A percentile compares a stretch with the other conserved stretches of the same genome.
Conservation (phyloP, 2,888 invertebrate species). For the Eupithecia dodoneata region DNA sequence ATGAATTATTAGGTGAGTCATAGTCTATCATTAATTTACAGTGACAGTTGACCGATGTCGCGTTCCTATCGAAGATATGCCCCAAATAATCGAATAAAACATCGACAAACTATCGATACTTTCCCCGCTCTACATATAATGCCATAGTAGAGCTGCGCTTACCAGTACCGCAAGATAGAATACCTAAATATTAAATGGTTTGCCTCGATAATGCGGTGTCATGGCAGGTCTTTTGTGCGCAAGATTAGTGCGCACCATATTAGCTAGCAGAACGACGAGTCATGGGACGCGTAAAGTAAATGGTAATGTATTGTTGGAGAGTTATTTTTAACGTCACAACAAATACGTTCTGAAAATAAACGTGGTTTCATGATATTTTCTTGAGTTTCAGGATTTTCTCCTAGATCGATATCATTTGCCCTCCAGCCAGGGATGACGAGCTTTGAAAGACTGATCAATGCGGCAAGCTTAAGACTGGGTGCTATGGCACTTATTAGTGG, state of each 20-base stretch:
- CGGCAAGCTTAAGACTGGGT: no score
- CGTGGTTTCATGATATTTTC: background rate
- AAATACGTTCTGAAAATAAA: conserved; percentile 16
- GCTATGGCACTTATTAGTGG: no score
- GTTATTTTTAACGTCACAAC: conserved; percentile 26
- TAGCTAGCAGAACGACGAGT: conserved; percentile 58
- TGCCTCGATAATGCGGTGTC: conserved; percentile 76
- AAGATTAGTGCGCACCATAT: conserved; percentile 79
- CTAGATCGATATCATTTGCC: no score
- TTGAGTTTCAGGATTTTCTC: background rate
- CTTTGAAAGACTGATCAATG: no score
- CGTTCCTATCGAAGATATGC: background rate
- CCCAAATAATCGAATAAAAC: background rate
- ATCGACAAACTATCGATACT: conserved; percentile 9
- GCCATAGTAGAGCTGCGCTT: conserved; percentile 16
- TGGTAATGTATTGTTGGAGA: conserved; percentile 31
- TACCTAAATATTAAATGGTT: conserved; percentile 83
- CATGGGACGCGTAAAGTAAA: conserved; percentile 39
- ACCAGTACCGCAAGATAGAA: conserved; percentile 66
- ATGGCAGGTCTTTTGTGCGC: conserved; percentile 79
- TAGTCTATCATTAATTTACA: background rate
- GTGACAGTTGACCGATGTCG: background rate
- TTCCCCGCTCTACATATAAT: conserved; percentile 15
- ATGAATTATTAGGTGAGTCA: conserved; percentile 3
- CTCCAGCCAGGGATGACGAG: no score